Base-by-base conservation (phyloP, 2,888 invertebrate genomes). In the Ophraella communa region DNA sequence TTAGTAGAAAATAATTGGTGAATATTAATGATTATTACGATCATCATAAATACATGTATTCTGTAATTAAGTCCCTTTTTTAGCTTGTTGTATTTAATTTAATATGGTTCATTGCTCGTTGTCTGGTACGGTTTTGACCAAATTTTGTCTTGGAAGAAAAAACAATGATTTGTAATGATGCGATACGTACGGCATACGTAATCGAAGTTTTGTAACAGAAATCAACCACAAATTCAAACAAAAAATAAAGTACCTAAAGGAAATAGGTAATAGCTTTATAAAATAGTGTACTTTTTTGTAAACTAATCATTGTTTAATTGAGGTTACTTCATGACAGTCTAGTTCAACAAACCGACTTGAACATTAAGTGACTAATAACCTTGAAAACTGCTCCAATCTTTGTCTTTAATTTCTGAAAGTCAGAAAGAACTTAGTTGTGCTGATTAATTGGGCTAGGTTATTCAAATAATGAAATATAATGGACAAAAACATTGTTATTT, bases 1-100 rank as follows among this genome's bases (percentile, higher is more conserved):
- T 65, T 67, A 42, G 62, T 68, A 68, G 69, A 69, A 67, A 67
- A 62, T 67, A 66, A 66, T 67, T 62, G 49, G 63, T 54, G 44
- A 30, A 56, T 42, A 14, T 39, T n/a, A n/a, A 30, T 30, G 30
- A 30, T 30, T 30, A 10, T 30, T 10, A 30, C 11, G 14, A 39
- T n/a, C 11, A 4, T 39, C 14, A 4, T 14, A 4, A n/a, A 39
- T 39, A 14, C 14, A n/a, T n/a, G n/a, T n/a, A 14, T 39, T n/a
- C 1, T 35, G 1, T 33, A 33, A 1, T 5, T 11, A 3, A n/a
- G n/a, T 33, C n/a, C n/a, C 4, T 35, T n/a, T 11, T 4, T 35
- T 35, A n/a, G 3, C n/a, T n/a, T 11, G n/a, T n/a, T 30, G 8
- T 30, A 10, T 30, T 30, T 30, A 10, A 11, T 11, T 10, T 30